Conservation (phyloP, 2,888 invertebrate species). For the Melikaiella ostensackeni region DNA sequence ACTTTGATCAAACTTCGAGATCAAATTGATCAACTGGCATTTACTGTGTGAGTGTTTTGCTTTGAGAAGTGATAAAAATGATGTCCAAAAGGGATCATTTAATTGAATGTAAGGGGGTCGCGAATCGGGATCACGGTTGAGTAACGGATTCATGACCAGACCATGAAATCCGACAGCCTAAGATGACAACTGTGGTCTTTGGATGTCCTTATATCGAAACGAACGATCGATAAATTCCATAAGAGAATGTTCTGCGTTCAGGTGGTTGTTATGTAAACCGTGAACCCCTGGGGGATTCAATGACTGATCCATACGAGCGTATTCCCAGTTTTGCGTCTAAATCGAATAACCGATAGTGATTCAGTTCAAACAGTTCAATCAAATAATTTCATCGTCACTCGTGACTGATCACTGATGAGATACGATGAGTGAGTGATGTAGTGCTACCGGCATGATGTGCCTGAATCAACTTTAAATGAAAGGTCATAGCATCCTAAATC, state of each 20-base stretch:
- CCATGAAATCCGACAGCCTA: slow-evolving; percentile 41
- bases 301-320: slow-evolving; percentile 56
- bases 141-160: slow-evolving; percentile 67
- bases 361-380: slow-evolving; percentile 2
- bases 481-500: too few relatives aligned
- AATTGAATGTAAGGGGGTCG: slow-evolving; percentile 60
- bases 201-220: slow-evolving; percentile 68
- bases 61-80: slow-evolving; percentile 16
- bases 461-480: too few relatives aligned
- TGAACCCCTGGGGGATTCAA: slow-evolving; percentile 57
- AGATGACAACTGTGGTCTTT: slow-evolving; percentile 61
- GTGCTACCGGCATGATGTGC: too few relatives aligned
- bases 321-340: slow-evolving; percentile 53
- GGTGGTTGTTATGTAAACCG: slow-evolving; percentile 64
- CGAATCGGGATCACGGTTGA: slow-evolving; percentile 70
- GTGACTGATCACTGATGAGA: not conserved
- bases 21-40: too few relatives aligned
- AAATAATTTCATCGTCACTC: slow-evolving; percentile 4
- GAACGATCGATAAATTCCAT: slow-evolving; percentile 69
- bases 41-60: too few relatives aligned
- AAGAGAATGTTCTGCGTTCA: slow-evolving; percentile 58
- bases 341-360: not conserved
- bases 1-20: too few relatives aligned
- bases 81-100: slow-evolving; percentile 44
- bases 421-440: not conserved